Percentiles rank a stretch among this genome's conserved stretches.
phyloP scores from a whole-genome alignment of 2,888 invertebrate species.

The Thera britannica region DNA sequence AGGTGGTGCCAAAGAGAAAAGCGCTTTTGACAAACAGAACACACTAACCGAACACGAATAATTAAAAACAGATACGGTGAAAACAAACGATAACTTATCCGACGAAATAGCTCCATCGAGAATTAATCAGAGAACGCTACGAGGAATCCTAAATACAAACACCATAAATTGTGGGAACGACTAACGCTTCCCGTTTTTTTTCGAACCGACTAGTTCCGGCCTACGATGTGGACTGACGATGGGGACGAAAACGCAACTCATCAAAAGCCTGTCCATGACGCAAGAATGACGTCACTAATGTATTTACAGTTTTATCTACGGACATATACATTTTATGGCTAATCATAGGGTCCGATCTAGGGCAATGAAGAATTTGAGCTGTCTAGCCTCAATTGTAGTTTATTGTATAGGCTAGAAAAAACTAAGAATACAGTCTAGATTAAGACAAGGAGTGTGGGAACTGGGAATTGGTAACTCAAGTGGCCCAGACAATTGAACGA shows the following conservation, averaged over 20 bases:
- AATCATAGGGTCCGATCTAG: conserved; percentile 16
- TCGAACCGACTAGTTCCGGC: conserved; percentile 49
- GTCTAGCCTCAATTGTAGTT: conserved; percentile 16
- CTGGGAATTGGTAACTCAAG: background rate
- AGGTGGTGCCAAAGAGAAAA: conserved; percentile 1
- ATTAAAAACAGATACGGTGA: conserved; percentile 28
- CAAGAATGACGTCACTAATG: conserved; percentile 63
- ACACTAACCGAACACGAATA: conserved; percentile 22
- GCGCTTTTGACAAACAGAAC: conserved; percentile 21
- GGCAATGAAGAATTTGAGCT: conserved; percentile 7
- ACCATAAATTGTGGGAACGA: conserved; percentile 34
- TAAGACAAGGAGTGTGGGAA: background rate
- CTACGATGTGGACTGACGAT: conserved; percentile 56
- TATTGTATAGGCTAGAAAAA: conserved; percentile 13
- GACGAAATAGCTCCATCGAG: conserved; percentile 29
- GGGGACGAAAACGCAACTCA: conserved; percentile 57
- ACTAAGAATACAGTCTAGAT: background rate
- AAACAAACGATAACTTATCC: conserved; percentile 35
- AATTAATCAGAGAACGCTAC: conserved; percentile 29
- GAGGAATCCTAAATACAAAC: conserved; percentile 28
- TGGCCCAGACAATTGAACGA: conserved; percentile 1
- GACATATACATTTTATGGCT: conserved; percentile 13
- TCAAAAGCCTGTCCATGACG: conserved; percentile 58
- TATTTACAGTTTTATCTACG: conserved; percentile 48
- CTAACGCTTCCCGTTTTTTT: conserved; percentile 35